Conservation (phyloP, 37 sponge, comb jelly and placozoan genomes). For the Dysidea cf. avara region DNA sequence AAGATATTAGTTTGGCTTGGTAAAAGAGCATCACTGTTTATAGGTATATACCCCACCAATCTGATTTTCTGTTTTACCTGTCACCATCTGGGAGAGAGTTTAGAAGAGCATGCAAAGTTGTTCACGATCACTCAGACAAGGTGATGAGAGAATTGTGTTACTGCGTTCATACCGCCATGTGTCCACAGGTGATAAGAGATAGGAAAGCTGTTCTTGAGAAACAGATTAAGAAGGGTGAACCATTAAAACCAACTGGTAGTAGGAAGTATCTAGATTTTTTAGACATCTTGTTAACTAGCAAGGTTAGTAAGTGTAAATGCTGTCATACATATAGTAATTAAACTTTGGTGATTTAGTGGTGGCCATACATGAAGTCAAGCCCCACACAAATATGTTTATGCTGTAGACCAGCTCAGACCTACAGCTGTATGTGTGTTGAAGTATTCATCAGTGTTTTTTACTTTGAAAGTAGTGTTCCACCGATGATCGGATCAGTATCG, state of each 20-base stretch:
- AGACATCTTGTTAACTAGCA: conserved; percentile 67
- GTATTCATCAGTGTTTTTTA: too few species aligned
- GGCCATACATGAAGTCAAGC: too few species aligned
- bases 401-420: too few species aligned
- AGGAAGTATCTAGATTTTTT: conserved; percentile 69
- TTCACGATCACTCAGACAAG: conserved; percentile 74
- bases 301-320: too few species aligned
- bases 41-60: conserved; percentile 63
- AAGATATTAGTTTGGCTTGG: background rate
- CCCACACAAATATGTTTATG: too few species aligned
- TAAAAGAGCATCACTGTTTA: background rate
- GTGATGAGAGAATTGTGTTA: conserved; percentile 55
- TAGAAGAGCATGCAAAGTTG: conserved; percentile 45
- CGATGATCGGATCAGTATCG: too few species aligned
- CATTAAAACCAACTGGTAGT: background rate
- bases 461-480: too few species aligned
- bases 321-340: too few species aligned
- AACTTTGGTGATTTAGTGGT: too few species aligned
- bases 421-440: too few species aligned
- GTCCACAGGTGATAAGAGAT: background rate
- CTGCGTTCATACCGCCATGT: conserved; percentile 32
- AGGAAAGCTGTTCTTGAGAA: conserved; percentile 8
- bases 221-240: too few species aligned
- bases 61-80: conserved; percentile 59
- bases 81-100: too few species aligned